Evolutionary conservation across 2,888 invertebrate species (phyloP).

Genomic region (Oligia latruncula): DNA sequence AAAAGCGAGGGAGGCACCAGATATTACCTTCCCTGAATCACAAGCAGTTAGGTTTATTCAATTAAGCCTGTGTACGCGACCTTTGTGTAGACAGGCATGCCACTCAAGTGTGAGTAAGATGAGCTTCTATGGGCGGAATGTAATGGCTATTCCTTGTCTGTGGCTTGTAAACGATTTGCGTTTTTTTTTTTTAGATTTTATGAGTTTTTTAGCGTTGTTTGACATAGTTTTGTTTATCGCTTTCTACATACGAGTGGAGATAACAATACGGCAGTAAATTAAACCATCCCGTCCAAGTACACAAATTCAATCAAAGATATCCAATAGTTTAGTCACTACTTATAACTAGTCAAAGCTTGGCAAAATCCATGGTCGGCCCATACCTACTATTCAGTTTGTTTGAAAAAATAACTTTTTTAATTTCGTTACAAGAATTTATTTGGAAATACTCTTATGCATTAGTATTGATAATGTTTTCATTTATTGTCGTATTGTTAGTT

Average conservation of each 20-base stretch:
- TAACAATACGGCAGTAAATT: neutral
- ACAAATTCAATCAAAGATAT: neutral
- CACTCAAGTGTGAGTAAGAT: conserved; percentile 64
- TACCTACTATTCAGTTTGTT: neutral
- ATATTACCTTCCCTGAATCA: conserved; percentile 85
- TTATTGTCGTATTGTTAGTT: neutral
- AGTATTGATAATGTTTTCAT: neutral
- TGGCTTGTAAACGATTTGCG: conserved; percentile 25
- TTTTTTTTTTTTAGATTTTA: conserved; percentile 26
- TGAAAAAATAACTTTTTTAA: neutral
- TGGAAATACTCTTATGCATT: neutral
- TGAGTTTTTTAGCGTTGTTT: neutral
- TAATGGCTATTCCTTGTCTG: conserved; percentile 32
- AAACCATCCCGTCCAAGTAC: neutral
- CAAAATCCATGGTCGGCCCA: neutral
- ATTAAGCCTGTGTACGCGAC: conserved; percentile 77
- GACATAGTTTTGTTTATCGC: neutral
- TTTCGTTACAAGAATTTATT: neutral
- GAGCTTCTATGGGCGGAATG: conserved; percentile 47
- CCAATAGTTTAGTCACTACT: neutral
- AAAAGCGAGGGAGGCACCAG: conserved; percentile 83
- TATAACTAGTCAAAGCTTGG: neutral
- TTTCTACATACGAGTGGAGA: neutral
- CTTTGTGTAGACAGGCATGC: conserved; percentile 70
- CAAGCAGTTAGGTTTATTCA: conserved; percentile 85